Conservation (phyloP, 2,888 invertebrate genomes). For the Aethes cnicana region DNA sequence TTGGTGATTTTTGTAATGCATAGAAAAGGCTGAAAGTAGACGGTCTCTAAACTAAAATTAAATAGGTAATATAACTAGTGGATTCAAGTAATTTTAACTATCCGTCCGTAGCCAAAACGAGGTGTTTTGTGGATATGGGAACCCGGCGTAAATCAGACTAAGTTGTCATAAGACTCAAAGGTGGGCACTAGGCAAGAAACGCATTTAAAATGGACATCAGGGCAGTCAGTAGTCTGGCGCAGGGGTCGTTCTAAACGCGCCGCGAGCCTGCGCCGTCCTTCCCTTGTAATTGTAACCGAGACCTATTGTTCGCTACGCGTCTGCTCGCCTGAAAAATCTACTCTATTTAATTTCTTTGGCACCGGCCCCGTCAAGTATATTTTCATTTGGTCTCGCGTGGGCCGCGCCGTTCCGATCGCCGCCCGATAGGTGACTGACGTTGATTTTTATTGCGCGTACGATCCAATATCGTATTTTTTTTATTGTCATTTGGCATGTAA, state of each 20-base stretch:
- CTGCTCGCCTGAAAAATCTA: slow-evolving; percentile 72
- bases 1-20: too few relatives aligned
- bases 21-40: too few relatives aligned
- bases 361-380: slow-evolving; percentile 69
- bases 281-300: slow-evolving; percentile 64
- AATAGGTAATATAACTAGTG: too few relatives aligned
- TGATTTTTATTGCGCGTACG: slow-evolving; percentile 68
- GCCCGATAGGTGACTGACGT: slow-evolving; percentile 71
- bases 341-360: slow-evolving; percentile 79
- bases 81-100: too few relatives aligned
- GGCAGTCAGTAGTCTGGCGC: too few relatives aligned
- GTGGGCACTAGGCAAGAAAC: too few relatives aligned
- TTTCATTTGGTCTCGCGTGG: slow-evolving; percentile 72
- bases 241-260: slow-evolving; percentile 21
- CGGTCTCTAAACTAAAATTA: too few relatives aligned
- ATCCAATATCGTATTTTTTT: slow-evolving; percentile 73
- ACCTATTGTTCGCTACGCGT: slow-evolving; percentile 71
- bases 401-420: slow-evolving; percentile 59
- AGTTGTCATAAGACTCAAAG: too few relatives aligned
- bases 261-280: slow-evolving; percentile 55
- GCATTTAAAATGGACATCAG: too few relatives aligned
- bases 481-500: slow-evolving; percentile 63
- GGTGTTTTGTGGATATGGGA: too few relatives aligned
- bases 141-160: too few relatives aligned
- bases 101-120: too few relatives aligned